A percentile compares a stretch with the other conserved stretches of the same genome.
phyloP scores from a whole-genome alignment of 2,797 vertebrate species.

The Chelidonichthys spinosus region DNA sequence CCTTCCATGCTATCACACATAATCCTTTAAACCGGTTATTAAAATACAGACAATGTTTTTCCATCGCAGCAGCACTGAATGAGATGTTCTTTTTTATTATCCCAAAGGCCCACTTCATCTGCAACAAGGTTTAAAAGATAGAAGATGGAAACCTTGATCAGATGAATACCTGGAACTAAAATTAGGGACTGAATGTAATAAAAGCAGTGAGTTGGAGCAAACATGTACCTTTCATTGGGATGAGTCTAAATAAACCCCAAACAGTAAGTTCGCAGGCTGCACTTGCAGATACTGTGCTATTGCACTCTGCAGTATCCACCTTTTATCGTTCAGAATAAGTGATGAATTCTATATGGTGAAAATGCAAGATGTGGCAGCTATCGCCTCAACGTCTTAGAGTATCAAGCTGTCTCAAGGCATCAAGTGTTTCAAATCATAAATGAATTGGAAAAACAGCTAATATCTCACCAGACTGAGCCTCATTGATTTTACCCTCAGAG shows the following conservation, averaged over 20 bases:
- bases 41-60: constrained; percentile 4
- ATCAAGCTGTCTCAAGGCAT: constrained; percentile 57
- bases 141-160: background rate
- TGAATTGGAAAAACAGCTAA: constrained; percentile 80
- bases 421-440: constrained; percentile 80
- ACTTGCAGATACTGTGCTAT: background rate
- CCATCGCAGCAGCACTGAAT: background rate
- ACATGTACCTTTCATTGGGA: background rate
- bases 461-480: constrained; percentile 74
- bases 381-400: constrained; percentile 53
- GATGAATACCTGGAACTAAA: background rate
- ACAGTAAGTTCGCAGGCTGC: background rate
- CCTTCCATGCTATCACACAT: background rate
- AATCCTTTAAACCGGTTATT: background rate
- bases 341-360: constrained; percentile 48
- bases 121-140: background rate
- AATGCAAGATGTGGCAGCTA: constrained; percentile 49
- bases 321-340: constrained; percentile 23
- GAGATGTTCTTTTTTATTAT: background rate
- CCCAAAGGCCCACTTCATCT: background rate
- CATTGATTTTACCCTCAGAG: constrained; percentile 79
- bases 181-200: background rate
- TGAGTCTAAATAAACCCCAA: background rate
- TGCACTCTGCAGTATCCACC: no score
- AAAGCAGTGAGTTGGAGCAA: background rate